Conservation (phyloP, 2,113 vertebrate genomes). For the Oostethus manadensis region DNA sequence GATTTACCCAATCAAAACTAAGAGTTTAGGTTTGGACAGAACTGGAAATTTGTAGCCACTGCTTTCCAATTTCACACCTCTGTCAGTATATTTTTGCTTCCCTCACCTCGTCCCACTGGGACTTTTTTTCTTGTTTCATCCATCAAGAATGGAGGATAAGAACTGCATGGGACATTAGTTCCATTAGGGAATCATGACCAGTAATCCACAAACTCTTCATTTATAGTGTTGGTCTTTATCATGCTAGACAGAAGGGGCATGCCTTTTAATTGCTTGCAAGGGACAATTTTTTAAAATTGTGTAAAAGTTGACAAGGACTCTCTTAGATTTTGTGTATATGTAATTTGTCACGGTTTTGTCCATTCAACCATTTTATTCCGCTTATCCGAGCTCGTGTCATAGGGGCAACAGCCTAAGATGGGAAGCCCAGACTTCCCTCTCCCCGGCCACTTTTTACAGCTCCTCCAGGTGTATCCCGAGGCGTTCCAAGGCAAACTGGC, state of each 20-base stretch:
- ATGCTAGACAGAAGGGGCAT: neutral
- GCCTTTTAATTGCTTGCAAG: neutral
- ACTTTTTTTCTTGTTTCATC: no score
- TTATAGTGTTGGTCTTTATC: neutral
- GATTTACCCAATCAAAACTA: neutral
- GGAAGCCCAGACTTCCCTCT: no score
- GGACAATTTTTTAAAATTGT: neutral
- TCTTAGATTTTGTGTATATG: neutral
- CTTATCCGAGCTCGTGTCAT: no score
- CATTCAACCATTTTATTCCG: no score
- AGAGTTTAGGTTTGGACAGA: neutral
- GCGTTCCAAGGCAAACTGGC: no score
- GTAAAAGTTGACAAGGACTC: neutral
- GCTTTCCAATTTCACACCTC: neutral
- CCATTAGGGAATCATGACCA: conserved; percentile 56
- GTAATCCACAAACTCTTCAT: conserved; percentile 35
- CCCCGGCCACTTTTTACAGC: no score
- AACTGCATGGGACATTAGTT: conserved; percentile 48
- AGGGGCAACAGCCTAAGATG: no score
- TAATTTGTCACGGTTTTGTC: no score
- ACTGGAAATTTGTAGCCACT: neutral
- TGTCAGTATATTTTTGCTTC: conserved; percentile 19
- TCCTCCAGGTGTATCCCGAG: no score
- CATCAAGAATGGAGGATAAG: conserved; percentile 53
- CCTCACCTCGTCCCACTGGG: neutral